Evolutionary conservation across 2,113 vertebrate species (phyloP), one percentile per base, ranked within the genome.

Genomic region (Trogon surrucura): DNA sequence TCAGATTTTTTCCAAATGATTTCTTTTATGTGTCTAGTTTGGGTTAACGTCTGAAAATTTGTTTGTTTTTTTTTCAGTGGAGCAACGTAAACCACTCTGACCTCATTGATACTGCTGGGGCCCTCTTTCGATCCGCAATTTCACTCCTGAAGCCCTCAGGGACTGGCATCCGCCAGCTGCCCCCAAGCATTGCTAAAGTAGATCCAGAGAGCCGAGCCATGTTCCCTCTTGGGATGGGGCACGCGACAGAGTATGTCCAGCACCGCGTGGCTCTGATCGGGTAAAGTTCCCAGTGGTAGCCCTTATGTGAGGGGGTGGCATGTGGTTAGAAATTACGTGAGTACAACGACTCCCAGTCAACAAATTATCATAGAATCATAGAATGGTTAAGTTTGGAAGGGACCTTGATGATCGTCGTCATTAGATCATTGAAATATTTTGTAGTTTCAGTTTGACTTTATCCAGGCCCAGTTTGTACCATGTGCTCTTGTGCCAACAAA

Each of bases 51-150:
- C 32, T 74, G 53, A 94, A 91, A 48, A 29, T 58, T 29, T 80
- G 4, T 82, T 51, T 93, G 16, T 50, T 36, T 41, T 41, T 41
- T 62, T 64, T 91, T 83, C 97, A 99, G 99, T 99, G 99, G 99
- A 99, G 98, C 96, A 99, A 99, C n/a, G 96, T 98, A 62, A 98
- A 99, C 97, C 99, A 99, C 96, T 99, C 99, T 1, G 99, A 99
- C 84, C 97, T 99, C 93, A 97, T 99, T 6, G 98, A 99, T 89
- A 97, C 98, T 5, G 99, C 99, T 4, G 98, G 98, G 41, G 98
- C 99, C 69, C 18, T 99, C 85, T 98, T 99, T 91, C 98, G 98
- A 16, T 97, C 98, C 9, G 98, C 98, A 21, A 69, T 99, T 75
- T 98, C 98, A 4, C 71, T 98, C 85, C 97, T 99, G 96, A 98